Base-by-base conservation (phyloP, 1,140 invertebrate genomes). In the Stegodyphus mimosarum region DNA sequence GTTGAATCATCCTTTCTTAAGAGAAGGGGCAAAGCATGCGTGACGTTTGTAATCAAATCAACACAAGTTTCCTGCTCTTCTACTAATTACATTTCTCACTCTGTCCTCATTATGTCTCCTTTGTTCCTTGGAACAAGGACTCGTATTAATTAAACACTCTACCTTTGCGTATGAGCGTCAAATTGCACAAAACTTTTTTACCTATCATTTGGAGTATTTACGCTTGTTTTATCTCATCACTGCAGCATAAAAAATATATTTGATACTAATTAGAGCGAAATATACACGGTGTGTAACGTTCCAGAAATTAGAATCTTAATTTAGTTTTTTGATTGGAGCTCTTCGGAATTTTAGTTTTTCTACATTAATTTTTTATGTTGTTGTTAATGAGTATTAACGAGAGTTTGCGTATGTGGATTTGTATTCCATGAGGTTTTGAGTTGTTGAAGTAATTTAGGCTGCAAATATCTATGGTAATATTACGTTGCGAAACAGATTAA, bases 41-140 rank as follows among this genome's bases (percentile, higher is more conserved):
- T 76, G 74, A 76, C 74, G 64, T 76, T 76, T 64, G 74, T 76
- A 76, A 76, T 76, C 74, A 76, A 76, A 76, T 76, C 74, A 76
- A 64, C 74, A 66, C 74, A 76, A 76, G 55, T 76, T 66, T 66
- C 74, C 74, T 76, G 60, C 74, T 66, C 60, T 64, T 53, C 55
- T 53, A 33, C 72, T 74, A 76, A 76, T 76, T 76, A 76, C 55
- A 76, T 76, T 76, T 76, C 60, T 63, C 60, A 76, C 74, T 76
- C 55, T 63, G 60, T 76, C 48, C 74, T 76, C 74, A 76, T 76
- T 76, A 76, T 53, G 18, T 33, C 33, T 76, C 60, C 60, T 76
- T 76, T 76, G 74, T 76, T 76, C 60, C 48, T 64, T 9, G 48
- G 60, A 49, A 64, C 33, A 64, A 15, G n/a, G 33, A 60, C 60